A percentile compares a stretch with the other conserved stretches of the same genome.
These are phyloP conservation scores for Tachysurus vachellii DNA, from an alignment of 2,113 vertebrate genomes.

Conservation along the genomic window DNA sequence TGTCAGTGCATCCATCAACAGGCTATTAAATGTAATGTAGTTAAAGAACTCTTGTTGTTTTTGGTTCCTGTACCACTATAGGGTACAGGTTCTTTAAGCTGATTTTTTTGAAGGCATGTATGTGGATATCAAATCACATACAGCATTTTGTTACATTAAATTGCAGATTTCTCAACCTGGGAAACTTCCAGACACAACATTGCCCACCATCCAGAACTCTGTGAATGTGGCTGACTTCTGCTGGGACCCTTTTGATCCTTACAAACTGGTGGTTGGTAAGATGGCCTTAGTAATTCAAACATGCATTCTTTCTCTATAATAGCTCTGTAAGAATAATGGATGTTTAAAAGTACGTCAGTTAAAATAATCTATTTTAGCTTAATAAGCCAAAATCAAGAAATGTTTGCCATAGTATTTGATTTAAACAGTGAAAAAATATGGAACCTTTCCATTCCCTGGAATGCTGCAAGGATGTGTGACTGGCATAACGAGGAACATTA, in stretches of 20 bases:
- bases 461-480: neutral
- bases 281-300: neutral
- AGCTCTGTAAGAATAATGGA: neutral
- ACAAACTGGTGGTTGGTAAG: conserved; percentile 85
- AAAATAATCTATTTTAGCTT: neutral
- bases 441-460: neutral
- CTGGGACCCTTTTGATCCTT: conserved; percentile 89
- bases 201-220: conserved; percentile 90
- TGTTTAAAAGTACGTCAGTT: neutral
- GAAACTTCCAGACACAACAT: conserved; percentile 75
- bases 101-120: neutral
- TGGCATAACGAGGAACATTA: neutral
- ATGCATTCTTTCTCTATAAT: neutral
- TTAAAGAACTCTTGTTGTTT: neutral
- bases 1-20: neutral
- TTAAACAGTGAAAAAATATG: neutral
- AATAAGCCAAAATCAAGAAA: neutral
- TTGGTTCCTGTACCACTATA: neutral
- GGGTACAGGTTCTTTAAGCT: neutral
- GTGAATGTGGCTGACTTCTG: conserved; percentile 80
- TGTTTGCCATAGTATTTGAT: neutral
- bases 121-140: neutral
- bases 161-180: conserved; percentile 83
- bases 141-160: conserved; percentile 10
- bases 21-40: neutral